Evolutionary conservation across 2,888 invertebrate species (phyloP), one percentile per base, ranked within the genome.

Genomic region (Galeopsomyia nigrocyanea): DNA sequence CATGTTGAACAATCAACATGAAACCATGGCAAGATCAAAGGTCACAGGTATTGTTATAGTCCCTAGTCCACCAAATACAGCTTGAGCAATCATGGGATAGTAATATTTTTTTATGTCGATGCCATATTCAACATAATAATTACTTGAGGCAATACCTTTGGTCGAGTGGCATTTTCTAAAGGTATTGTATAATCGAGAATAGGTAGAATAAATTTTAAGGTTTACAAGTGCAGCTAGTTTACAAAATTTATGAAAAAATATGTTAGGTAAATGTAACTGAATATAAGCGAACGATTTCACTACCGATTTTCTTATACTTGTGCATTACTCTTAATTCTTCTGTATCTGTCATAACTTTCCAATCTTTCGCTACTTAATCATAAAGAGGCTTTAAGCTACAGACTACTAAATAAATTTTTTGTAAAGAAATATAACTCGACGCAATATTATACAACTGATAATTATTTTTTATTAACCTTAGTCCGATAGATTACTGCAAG

Each of bases 101-200:
- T 60, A 68, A 68, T 68, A 53, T 17, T 60, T 17, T 53, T 68
- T 51, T 51, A 60, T 26, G n/a, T 68, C 68, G 10, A 68, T 26
- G 17, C 68, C 68, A 47, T 61, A 68, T 22, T 68, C 68, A 5
- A 60, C 68, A 14, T 68, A 53, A 26, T 60, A 68, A n/a, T n/a
- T n/a, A n/a, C n/a, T n/a, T n/a, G n/a, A 1, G 68, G 68, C 17
- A 61, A 19, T 5, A 3, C 22, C 31, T 61, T 68, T 60, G 68
- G 60, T 14, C 61, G 68, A 46, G 60, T 61, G 3, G 5, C 68
- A 46, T 68, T 68, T 22, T 61, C 26, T 0, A 68, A n/a, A 3
- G 68, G 68, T n/a, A 60, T 17, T n/a, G 60, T 22, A 3, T 51
- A 31, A 55, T 68, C 61, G 10, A 61, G 10, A 6, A 68, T 13